A percentile compares a stretch with the other conserved stretches of the same genome.
phyloP scores from a whole-genome alignment of 2,797 vertebrate genomes.

The Microctenopoma steveboyesi region DNA sequence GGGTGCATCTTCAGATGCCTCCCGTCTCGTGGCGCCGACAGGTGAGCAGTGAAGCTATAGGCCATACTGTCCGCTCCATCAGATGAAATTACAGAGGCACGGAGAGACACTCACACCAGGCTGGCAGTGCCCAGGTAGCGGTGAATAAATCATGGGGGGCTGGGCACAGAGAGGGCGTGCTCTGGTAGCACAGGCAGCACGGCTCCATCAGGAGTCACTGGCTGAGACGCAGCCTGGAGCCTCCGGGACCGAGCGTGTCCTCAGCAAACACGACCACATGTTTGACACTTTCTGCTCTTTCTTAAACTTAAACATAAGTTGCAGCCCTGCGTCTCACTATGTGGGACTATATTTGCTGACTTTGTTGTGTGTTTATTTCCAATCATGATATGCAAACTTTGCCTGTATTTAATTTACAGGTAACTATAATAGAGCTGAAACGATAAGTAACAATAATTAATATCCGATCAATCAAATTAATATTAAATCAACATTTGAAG shows the following conservation, averaged over 20 bases:
- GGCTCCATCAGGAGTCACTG: constrained; percentile 22
- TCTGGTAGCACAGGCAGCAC: constrained; percentile 23
- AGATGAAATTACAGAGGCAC: constrained; percentile 83
- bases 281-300: no score
- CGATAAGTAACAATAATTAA: no score
- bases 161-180: constrained; percentile 40
- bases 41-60: constrained; percentile 68
- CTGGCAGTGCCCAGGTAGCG: constrained; percentile 78
- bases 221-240: not conserved
- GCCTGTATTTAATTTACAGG: no score
- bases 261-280: not conserved
- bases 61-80: constrained; percentile 70
- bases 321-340: no score
- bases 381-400: no score
- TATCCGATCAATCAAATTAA: no score
- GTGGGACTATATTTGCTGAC: no score
- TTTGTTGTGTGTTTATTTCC: no score
- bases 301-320: no score
- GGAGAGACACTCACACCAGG: constrained; percentile 77
- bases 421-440: no score
- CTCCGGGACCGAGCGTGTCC: constrained; percentile 8
- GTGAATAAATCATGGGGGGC: constrained; percentile 84
- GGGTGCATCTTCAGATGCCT: constrained; percentile 45
- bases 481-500: no score
- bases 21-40: constrained; percentile 60